Evolutionary conservation across 92 coral and sea anemone genomes (phyloP).

Genomic region (Galaxea fascicularis): DNA sequence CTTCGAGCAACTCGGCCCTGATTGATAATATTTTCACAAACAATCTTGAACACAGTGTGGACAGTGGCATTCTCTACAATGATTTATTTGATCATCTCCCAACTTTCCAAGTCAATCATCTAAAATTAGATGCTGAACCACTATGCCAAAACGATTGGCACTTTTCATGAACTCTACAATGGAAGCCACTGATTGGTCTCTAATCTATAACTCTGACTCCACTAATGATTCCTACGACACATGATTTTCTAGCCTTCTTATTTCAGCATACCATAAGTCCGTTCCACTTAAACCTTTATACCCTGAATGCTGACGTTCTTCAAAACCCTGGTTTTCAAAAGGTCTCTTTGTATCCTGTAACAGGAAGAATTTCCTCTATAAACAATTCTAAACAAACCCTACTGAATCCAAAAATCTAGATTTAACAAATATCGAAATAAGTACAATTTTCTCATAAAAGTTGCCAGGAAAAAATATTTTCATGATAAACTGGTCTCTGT

Average conservation of each 20-base stretch:
- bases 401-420: no score
- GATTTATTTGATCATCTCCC: no score
- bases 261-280: background rate
- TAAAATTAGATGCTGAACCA: constrained; percentile 9
- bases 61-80: no score
- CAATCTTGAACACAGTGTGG: no score
- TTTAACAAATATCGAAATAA: no score
- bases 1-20: no score
- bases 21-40: no score
- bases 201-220: constrained; percentile 6
- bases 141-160: background rate
- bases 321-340: constrained; percentile 7
- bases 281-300: background rate
- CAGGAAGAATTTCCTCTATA: background rate
- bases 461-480: no score
- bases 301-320: background rate
- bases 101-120: constrained; percentile 24
- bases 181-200: constrained; percentile 12
- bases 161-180: background rate
- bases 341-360: no score
- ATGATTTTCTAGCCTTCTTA: background rate
- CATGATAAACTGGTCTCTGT: constrained; percentile 35
- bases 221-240: constrained; percentile 4
- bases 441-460: no score
- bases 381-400: no score